Evolutionary conservation across 2,797 vertebrate species (phyloP), one percentile per base, ranked within the genome.

Genomic region (Avahi laniger): DNA sequence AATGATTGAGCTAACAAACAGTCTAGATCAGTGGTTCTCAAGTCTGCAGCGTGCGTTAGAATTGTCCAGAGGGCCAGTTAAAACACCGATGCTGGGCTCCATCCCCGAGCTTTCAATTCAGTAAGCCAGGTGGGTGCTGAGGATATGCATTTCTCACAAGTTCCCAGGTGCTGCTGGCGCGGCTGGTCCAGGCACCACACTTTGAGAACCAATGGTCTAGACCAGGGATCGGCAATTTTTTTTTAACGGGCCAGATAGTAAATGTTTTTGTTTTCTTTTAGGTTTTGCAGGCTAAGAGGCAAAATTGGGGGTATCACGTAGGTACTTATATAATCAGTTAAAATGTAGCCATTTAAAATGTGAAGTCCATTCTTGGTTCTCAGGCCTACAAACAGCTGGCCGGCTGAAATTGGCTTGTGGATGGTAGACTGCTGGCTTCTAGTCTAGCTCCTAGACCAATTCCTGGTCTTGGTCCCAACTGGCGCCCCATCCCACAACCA

Each of bases 301-400:
- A 52, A 93, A 87, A 61, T 63, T 30, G 2, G 46, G 20, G 11
- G 5, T 38, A 76, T 26, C 50, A n/a, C 41, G 2, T 14, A 75
- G 15, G 35, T 26, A 75, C 1, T 79, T 72, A 17, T 1, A 72
- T 1, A 86, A 61, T 26, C 24, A 78, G 48, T 87, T 67, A 48
- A 93, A 78, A 92, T 57, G 63, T 83, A 85, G 50, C 30, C 35
- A 38, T 33, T 26, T 50, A 63, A 57, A 89, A 54, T n/a, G 28
- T 50, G 90, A 78, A 90, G 57, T 81, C 85, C 7, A 30, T 79
- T 75, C 33, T 59, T 41, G 41, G 26, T 30, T 93, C 43, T 41
- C 48, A 82, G 41, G 18, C 28, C 3, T 7, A 63, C n/a, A 86
- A 67, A 86, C 35, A 72, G 20, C 7, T 50, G n/a, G 24, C 18